Evolutionary conservation across 2,113 vertebrate genomes (phyloP), one percentile per base, ranked within the genome.

Genomic region (Peromyscus maniculatus): DNA sequence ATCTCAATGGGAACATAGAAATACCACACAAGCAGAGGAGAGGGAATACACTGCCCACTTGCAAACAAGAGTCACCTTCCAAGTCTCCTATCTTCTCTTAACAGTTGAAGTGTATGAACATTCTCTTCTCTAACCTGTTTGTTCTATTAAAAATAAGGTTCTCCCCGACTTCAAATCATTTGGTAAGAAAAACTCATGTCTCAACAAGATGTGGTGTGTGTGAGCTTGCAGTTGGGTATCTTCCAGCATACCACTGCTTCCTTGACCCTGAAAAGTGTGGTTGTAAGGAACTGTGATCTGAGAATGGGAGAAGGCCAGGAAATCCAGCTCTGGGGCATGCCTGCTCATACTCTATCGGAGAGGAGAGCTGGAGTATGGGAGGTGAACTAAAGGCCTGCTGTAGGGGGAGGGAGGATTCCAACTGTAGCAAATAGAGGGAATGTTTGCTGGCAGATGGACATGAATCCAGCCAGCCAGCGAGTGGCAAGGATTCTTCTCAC

Each of bases 171-270:
- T 88, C 46, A 94, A 96, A 83, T 19, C 52, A 77, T 66, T 71
- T 55, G 55, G 86, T 86, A 90, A 94, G 71, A 92, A 77, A 88
- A 88, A 86, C 46, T n/a, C n/a, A 86, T 75, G 74, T 33, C 89
- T 90, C 36, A 71, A 46, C 74, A 78, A 95, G 89, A 67, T 21
- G 52, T 19, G 82, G 75, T 57, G 16, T 28, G 49, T 80, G 55
- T 92, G 11, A 93, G 75, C 39, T 91, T 91, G 64, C 15, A 62
- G 59, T 17, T 69, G 55, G 75, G 21, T n/a, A 82, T 86, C 24
- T 26, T 15, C 21, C 39, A 67, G 66, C 17, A 87, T 28, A 74
- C 57, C 10, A 15, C 21, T 57, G 80, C 71, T 80, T 93, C 33
- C 26, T 66, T 71, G 66, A 36, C 49, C 13, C 39, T 66, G 33